Evolutionary conservation across 2,113 vertebrate genomes (phyloP), one percentile per base, ranked within the genome.

Genomic region (Dicrurus megarhynchus): DNA sequence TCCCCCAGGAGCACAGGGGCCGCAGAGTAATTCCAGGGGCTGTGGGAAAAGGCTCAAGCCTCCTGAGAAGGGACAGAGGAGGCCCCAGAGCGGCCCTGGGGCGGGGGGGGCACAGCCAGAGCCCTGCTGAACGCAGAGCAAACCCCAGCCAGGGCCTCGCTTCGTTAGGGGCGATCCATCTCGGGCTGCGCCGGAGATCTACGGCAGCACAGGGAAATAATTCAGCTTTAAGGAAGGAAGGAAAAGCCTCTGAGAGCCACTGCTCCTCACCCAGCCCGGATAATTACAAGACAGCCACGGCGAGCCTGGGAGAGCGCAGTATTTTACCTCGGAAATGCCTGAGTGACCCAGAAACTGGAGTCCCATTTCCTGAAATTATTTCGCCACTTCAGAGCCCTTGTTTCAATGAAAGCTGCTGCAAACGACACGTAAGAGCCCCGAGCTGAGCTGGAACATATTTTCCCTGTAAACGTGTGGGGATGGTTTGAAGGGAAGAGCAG

Each of bases 361-460:
- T 55, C 77, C 73, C 87, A 75, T 74, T 94, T 95, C 92, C 95
- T 93, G 84, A 89, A 93, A 81, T 93, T 81, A 96, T 93, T 93
- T 42, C 49, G 10, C 42, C 5, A 4, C 73, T 92, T 65, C 81
- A 73, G 93, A 89, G 93, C 93, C 73, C 52, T 39, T 13, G 56
- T 59, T 80, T 80, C 86, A 90, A 86, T 50, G 80, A 61, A 76
- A 61, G 32, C 78, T 46, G 74, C 70, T 6, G 35, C 23, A 44
- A 96, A 84, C 10, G 64, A 75, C 68, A n/a, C 22, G 0, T 1
- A 20, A 50, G 91, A 84, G 89, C 21, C 53, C 89, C 32, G 28
- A 69, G 71, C 16, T 4, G 46, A 55, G 63, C 74, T 41, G 8
- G 11, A 67, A 35, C 11, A 3, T 3, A 41, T 81, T 49, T 56